phyloP scores from a whole-genome alignment of 2,113 vertebrate genomes.

The Cairina moschata region DNA sequence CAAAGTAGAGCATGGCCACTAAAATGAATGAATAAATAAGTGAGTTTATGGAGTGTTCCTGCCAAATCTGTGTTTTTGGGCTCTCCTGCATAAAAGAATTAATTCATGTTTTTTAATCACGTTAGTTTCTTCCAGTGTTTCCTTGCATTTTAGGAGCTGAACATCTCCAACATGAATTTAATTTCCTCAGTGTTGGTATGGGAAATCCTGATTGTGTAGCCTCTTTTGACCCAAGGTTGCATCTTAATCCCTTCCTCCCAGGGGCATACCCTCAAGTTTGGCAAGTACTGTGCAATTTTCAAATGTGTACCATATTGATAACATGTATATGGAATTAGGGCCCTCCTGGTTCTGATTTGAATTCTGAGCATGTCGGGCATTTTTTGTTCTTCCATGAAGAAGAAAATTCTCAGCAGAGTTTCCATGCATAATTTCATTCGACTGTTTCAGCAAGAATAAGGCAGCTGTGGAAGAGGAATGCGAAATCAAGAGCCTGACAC shows the following conservation, averaged over 20 bases:
- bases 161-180: constrained; percentile 17
- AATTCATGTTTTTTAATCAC: constrained; percentile 47
- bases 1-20: constrained; percentile 12
- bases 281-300: neutral
- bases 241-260: constrained; percentile 56
- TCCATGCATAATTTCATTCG: constrained; percentile 29
- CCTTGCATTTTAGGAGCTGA: constrained; percentile 11
- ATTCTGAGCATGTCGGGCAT: constrained; percentile 24
- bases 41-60: neutral
- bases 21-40: constrained; percentile 54
- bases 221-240: constrained; percentile 39
- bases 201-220: constrained; percentile 40
- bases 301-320: constrained; percentile 68
- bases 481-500: neutral
- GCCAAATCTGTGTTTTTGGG: constrained; percentile 24
- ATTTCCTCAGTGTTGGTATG: neutral
- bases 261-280: neutral
- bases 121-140: constrained; percentile 18
- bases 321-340: neutral
- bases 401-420: constrained; percentile 10
- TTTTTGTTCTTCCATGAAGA: constrained; percentile 21
- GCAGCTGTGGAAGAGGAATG: constrained; percentile 12
- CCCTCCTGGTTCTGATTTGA: constrained; percentile 49
- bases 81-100: constrained; percentile 23
- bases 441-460: constrained; percentile 25